Evolutionary conservation across 2,888 invertebrate species (phyloP).

Genomic region (Vannuccia rotundouncinata): DNA sequence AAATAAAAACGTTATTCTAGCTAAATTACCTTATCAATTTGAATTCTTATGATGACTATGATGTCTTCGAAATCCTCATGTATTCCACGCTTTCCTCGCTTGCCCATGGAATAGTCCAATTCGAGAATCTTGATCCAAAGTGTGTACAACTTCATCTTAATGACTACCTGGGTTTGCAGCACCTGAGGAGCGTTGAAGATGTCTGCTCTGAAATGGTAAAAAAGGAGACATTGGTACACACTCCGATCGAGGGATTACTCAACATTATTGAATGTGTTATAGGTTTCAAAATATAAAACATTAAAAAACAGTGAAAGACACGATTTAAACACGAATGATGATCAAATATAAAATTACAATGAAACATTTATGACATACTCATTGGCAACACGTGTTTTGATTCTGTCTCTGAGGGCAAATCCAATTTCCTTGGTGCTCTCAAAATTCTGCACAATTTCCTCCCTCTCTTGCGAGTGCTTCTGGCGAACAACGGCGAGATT

Average conservation of each 20-base stretch:
- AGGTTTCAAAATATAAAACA: no score
- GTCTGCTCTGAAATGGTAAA: not conserved
- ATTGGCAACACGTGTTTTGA: conserved; percentile 5
- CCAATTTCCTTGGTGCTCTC: conserved; percentile 33
- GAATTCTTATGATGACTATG: conserved; percentile 20
- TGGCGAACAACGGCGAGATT: conserved; percentile 22
- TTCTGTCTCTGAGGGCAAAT: conserved; percentile 20
- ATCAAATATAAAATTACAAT: no score
- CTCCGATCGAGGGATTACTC: no score
- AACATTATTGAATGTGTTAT: no score
- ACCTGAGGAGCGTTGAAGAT: not conserved
- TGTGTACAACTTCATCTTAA: conserved; percentile 34
- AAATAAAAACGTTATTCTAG: no score
- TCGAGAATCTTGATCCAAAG: conserved; percentile 35
- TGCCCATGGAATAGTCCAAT: conserved; percentile 3
- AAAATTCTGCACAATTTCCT: conserved; percentile 5
- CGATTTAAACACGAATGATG: no score
- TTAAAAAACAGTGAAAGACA: no score
- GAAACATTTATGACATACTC: no score
- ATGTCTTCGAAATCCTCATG: not conserved
- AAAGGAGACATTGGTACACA: no score
- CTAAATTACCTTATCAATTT: conserved; percentile 33
- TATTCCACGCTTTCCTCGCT: conserved; percentile 13
- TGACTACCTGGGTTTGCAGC: not conserved
- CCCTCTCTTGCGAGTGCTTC: conserved; percentile 14